A percentile compares a stretch with the other conserved stretches of the same genome.
Conservation (phyloP, 37 sponge, comb jelly and placozoan genomes). For the Dysidea cf. avara region DNA sequence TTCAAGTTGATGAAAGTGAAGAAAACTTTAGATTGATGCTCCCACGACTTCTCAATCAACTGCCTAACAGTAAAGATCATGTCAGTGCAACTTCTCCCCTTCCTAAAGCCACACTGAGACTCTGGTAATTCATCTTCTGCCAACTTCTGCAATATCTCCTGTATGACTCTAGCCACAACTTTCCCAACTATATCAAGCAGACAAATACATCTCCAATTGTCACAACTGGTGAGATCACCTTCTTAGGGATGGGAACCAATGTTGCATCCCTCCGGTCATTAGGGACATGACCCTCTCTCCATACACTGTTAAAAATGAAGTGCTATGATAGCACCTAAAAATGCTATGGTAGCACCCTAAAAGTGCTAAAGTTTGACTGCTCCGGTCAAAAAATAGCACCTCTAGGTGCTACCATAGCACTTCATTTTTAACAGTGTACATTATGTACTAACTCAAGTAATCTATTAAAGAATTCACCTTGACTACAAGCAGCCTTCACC, state of each 20-base stretch:
- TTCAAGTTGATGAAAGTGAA: conserved; percentile 7
- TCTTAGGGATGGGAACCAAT: conserved; percentile 21
- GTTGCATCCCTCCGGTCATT: neutral
- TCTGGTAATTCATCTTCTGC: conserved; percentile 4
- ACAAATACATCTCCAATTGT: conserved; percentile 5
- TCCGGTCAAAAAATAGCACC: too few species aligned
- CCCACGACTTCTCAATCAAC: conserved; percentile 17
- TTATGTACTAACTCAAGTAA: too few species aligned
- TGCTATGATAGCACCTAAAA: conserved; percentile 1
- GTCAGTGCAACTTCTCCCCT: conserved; percentile 3
- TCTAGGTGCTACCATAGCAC: too few species aligned
- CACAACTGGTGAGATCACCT: too few species aligned
- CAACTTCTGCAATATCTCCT: neutral
- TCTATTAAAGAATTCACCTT: too few species aligned
- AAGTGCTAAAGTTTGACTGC: too few species aligned
- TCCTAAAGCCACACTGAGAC: conserved; percentile 3
- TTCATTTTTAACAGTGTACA: too few species aligned
- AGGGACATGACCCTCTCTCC: too few species aligned
- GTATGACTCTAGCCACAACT: conserved; percentile 6
- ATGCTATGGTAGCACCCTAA: too few species aligned
- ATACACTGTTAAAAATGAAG: too few species aligned
- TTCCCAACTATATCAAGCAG: conserved; percentile 23
- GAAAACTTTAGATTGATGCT: neutral
- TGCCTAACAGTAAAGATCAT: conserved; percentile 34
- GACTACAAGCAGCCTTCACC: conserved; percentile 13